Evolutionary conservation across 2,888 invertebrate genomes (phyloP).

Genomic region (Byasa hedistus): DNA sequence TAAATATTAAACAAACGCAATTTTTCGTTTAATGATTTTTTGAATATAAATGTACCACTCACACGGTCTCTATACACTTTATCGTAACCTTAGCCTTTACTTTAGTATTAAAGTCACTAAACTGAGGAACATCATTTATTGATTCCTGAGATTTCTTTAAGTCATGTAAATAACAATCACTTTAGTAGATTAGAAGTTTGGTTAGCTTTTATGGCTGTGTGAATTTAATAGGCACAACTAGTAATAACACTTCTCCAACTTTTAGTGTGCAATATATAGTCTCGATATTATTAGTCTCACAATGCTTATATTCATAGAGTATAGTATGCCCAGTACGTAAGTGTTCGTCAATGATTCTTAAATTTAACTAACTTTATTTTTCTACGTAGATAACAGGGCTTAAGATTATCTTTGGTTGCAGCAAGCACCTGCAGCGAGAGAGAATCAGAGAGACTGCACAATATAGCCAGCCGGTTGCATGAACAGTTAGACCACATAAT

Average conservation of each 20-base stretch:
- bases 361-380: slow-evolving; percentile 29
- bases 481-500: slow-evolving; percentile 99
- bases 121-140: background rate
- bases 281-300: background rate
- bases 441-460: slow-evolving; percentile 92
- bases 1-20: too few species aligned
- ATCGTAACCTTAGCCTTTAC: too few species aligned
- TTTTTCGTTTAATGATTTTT: too few species aligned
- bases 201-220: background rate
- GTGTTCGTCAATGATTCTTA: slow-evolving; percentile 39
- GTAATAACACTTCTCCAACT: background rate
- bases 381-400: slow-evolving; percentile 27
- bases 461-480: slow-evolving; percentile 95
- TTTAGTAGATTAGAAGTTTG: background rate
- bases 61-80: too few species aligned
- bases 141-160: background rate
- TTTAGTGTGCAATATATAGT: background rate
- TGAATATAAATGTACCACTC: too few species aligned
- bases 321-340: slow-evolving; percentile 37
- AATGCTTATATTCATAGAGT: background rate
- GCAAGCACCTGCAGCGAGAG: slow-evolving; percentile 82
- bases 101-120: too few species aligned
- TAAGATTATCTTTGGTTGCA: slow-evolving; percentile 43
- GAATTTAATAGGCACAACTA: background rate
- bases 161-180: background rate